These are phyloP conservation scores for Turdus rufiventris DNA, from an alignment of 2,113 vertebrate species.

Conservation along the genomic window DNA sequence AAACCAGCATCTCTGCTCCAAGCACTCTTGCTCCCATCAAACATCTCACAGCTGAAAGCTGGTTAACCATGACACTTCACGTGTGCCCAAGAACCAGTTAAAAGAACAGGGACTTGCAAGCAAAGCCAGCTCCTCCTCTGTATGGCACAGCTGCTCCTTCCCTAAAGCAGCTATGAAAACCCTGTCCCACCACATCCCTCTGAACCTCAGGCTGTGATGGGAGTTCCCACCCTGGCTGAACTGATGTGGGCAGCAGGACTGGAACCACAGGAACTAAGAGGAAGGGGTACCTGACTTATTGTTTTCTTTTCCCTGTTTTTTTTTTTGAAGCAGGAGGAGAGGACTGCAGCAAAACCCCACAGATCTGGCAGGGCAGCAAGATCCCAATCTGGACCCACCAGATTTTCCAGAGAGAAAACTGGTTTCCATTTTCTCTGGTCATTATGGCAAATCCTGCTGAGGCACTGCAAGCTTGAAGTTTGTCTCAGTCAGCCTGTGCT, in stretches of 20 bases:
- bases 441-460: fast-evolving
- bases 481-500: neutral
- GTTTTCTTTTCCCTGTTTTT: neutral
- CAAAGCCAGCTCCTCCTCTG: neutral
- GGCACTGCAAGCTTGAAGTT: neutral
- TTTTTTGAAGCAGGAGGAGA: neutral
- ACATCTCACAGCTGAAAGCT: neutral
- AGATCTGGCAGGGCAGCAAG: neutral
- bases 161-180: neutral
- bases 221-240: fast-evolving
- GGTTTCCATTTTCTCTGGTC: neutral
- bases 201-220: neutral
- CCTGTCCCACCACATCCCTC: fast-evolving
- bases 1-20: fast-evolving
- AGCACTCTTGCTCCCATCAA: neutral
- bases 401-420: neutral
- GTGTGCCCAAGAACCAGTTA: neutral
- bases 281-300: neutral
- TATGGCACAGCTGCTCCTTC: neutral
- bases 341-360: neutral
- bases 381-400: fast-evolving
- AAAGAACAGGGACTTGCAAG: neutral
- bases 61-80: fast-evolving
- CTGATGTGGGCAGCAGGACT: neutral
- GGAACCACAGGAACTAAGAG: neutral